phyloP scores from a whole-genome alignment of 2,888 invertebrate species.

The Eilema sororculum region DNA sequence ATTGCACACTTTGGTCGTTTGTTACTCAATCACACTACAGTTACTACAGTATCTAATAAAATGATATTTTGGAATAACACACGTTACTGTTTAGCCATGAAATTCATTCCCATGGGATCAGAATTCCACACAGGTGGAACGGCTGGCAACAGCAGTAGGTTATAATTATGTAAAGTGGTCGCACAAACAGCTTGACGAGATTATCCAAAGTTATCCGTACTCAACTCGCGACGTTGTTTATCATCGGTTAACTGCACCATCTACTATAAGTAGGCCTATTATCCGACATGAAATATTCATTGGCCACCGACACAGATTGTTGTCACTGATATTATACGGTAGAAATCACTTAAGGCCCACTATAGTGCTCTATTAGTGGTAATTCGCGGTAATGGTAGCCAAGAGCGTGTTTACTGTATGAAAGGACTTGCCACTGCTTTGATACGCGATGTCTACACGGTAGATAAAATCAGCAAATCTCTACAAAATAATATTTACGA shows the following conservation, averaged over 20 bases:
- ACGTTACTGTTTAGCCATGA: too few relatives aligned
- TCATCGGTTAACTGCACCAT: conserved; percentile 64
- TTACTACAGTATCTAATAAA: too few relatives aligned
- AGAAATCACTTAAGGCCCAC: conserved; percentile 74
- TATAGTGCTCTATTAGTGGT: conserved; percentile 68
- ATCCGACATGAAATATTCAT: conserved; percentile 82
- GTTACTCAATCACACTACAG: too few relatives aligned
- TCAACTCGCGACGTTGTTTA: conserved; percentile 42
- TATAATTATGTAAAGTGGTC: background rate
- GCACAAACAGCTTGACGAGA: conserved; percentile 29
- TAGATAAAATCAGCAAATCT: background rate
- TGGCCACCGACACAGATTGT: conserved; percentile 76
- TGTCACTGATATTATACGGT: conserved; percentile 78
- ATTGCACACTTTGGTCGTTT: too few relatives aligned
- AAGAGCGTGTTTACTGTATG: conserved; percentile 46
- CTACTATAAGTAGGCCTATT: conserved; percentile 70
- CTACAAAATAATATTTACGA: conserved; percentile 7
- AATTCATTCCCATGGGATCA: background rate
- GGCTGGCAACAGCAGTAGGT: background rate
- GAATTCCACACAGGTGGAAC: background rate
- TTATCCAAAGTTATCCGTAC: conserved; percentile 43
- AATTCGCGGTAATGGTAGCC: conserved; percentile 84
- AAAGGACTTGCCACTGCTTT: conserved; percentile 61
- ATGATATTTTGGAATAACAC: too few relatives aligned
- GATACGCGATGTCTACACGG: conserved; percentile 19